Evolutionary conservation across 2,113 vertebrate genomes (phyloP).

Genomic region (Cheirogaleus medius): DNA sequence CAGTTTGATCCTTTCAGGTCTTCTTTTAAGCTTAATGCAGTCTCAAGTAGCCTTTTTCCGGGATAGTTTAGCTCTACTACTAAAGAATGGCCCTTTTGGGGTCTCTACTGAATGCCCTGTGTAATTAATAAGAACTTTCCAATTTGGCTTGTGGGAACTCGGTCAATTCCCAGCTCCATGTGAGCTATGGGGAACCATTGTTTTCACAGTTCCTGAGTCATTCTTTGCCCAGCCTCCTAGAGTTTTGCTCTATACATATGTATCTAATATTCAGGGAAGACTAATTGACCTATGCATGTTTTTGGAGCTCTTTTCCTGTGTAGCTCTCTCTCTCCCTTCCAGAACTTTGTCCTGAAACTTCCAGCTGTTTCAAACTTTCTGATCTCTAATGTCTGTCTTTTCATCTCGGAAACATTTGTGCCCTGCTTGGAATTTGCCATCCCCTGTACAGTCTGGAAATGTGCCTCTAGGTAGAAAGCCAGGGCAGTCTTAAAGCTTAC

Average conservation of each 20-base stretch:
- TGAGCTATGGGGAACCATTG: background rate
- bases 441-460: background rate
- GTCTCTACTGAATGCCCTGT: background rate
- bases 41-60: background rate
- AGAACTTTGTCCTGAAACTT: background rate
- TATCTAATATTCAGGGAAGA: background rate
- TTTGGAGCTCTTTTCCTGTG: background rate
- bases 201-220: background rate
- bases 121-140: background rate
- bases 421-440: background rate
- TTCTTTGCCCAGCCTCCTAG: background rate
- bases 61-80: background rate
- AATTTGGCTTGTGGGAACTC: background rate
- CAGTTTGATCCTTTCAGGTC: conserved; percentile 7
- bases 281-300: background rate
- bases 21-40: background rate
- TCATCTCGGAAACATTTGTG: background rate
- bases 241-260: background rate
- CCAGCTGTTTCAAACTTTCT: background rate
- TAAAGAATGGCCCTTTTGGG: background rate
- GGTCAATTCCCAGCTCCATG: background rate
- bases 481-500: background rate
- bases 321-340: background rate
- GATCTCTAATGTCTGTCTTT: background rate
- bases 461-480: background rate